phyloP scores from a whole-genome alignment of 2,797 vertebrate genomes.

The Cottoperca gobio region DNA sequence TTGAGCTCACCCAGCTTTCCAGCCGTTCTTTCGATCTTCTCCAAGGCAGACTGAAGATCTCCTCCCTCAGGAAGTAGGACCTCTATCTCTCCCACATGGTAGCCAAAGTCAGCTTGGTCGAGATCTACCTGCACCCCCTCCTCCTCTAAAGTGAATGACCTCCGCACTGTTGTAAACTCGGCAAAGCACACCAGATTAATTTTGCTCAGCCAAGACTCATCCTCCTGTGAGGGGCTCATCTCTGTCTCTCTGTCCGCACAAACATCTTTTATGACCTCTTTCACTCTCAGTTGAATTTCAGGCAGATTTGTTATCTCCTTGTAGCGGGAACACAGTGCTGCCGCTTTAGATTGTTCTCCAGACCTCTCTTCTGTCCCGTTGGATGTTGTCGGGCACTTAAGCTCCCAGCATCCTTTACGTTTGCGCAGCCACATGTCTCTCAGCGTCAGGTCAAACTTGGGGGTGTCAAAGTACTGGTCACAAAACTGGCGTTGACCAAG shows the following conservation, averaged over 20 bases:
- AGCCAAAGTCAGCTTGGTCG: conserved; percentile 86
- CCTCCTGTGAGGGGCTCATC: conserved; percentile 23
- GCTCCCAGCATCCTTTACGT: conserved; percentile 84
- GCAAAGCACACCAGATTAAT: conserved; percentile 82
- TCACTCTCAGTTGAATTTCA: conserved; percentile 79
- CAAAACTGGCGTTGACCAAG: conserved; percentile 75
- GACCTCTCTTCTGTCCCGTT: conserved; percentile 4
- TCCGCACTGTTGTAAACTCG: conserved; percentile 80
- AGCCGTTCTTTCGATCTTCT: conserved; percentile 79
- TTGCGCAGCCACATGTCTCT: conserved; percentile 84
- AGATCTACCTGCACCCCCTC: conserved; percentile 82
- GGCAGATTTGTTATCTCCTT: conserved; percentile 81
- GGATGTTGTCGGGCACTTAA: conserved; percentile 76
- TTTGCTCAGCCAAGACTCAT: conserved; percentile 72
- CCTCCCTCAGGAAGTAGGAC: conserved; percentile 81
- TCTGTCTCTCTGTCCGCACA: conserved; percentile 19
- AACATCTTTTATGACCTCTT: conserved; percentile 60
- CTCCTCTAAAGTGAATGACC: conserved; percentile 77
- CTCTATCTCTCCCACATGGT: conserved; percentile 86
- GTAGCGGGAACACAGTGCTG: conserved; percentile 79
- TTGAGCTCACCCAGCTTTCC: conserved; percentile 79
- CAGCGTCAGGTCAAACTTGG: conserved; percentile 79
- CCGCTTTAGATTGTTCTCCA: conserved; percentile 36
- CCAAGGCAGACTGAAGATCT: conserved; percentile 76
- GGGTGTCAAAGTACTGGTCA: conserved; percentile 85